Percentiles rank a stretch among this genome's conserved stretches.
These are phyloP conservation scores for Lasius fuliginosus DNA, from an alignment of 2,888 invertebrate species.

Conservation along the genomic window DNA sequence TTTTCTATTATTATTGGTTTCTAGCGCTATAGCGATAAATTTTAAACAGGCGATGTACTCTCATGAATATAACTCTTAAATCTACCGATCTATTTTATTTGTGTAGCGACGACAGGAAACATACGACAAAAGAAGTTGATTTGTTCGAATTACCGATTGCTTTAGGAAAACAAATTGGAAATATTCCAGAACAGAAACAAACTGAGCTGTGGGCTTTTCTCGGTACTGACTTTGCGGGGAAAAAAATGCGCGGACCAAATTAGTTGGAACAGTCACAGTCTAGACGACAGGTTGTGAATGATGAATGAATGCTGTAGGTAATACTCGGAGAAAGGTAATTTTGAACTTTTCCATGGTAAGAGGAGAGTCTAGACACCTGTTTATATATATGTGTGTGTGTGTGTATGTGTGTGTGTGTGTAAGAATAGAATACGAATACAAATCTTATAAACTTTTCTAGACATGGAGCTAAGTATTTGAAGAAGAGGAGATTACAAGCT, in stretches of 20 bases:
- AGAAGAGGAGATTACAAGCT: constrained; percentile 23
- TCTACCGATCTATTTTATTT: constrained; percentile 10
- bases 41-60: not conserved
- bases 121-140: constrained; percentile 1
- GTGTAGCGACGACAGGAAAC: not conserved
- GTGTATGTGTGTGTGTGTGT: not conserved
- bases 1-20: not conserved
- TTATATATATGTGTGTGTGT: not conserved
- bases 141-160: constrained; percentile 25
- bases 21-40: not conserved
- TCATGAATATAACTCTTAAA: not conserved
- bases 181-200: constrained; percentile 36
- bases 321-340: constrained; percentile 53
- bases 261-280: constrained; percentile 59
- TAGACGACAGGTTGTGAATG: constrained; percentile 58
- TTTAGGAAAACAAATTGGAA: constrained; percentile 48
- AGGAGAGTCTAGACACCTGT: constrained; percentile 41
- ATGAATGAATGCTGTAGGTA: constrained; percentile 58
- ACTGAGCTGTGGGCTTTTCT: constrained; percentile 34
- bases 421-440: constrained; percentile 37
- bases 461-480: not conserved
- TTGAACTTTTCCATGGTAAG: constrained; percentile 54
- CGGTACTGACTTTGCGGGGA: constrained; percentile 36
- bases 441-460: constrained; percentile 49
- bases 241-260: constrained; percentile 54